phyloP scores from a whole-genome alignment of 1,140 invertebrate species.

The Neodiprion lecontei region DNA sequence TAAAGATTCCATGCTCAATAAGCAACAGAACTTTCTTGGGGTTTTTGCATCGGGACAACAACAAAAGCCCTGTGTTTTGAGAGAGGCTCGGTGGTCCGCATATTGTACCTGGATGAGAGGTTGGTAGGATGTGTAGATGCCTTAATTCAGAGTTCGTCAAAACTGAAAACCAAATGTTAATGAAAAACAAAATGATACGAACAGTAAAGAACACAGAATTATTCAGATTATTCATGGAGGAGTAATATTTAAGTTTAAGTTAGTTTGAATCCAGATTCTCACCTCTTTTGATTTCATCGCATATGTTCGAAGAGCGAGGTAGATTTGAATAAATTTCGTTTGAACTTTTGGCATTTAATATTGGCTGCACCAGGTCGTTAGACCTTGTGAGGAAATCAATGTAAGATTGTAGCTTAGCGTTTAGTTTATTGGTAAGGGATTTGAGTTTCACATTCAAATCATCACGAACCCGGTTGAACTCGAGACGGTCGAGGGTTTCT shows the following conservation, averaged over 20 bases:
- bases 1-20: slow-evolving; percentile 50
- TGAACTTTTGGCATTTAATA: slow-evolving; percentile 38
- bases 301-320: slow-evolving; percentile 45
- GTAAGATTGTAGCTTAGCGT: slow-evolving; percentile 47
- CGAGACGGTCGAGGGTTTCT: slow-evolving; percentile 49
- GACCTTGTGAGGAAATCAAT: slow-evolving; percentile 43
- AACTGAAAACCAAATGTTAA: slow-evolving; percentile 44
- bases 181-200: slow-evolving; percentile 21
- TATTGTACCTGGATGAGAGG: slow-evolving; percentile 49
- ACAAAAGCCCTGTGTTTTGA: slow-evolving; percentile 53
- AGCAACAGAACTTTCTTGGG: slow-evolving; percentile 55
- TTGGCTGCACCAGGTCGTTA: slow-evolving; percentile 43
- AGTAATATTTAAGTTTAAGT: no score
- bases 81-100: slow-evolving; percentile 53
- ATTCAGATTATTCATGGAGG: no score
- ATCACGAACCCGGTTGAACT: slow-evolving; percentile 44
- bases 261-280: slow-evolving; percentile 9
- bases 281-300: slow-evolving; percentile 49
- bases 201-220: no score
- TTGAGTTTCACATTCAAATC: slow-evolving; percentile 40
- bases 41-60: slow-evolving; percentile 52
- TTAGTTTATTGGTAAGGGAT: slow-evolving; percentile 44
- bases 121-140: slow-evolving; percentile 51
- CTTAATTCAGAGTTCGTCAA: slow-evolving; percentile 51
- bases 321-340: slow-evolving; percentile 33